phyloP scores from a whole-genome alignment of 2,797 vertebrate species.

The Ataeniobius toweri region DNA sequence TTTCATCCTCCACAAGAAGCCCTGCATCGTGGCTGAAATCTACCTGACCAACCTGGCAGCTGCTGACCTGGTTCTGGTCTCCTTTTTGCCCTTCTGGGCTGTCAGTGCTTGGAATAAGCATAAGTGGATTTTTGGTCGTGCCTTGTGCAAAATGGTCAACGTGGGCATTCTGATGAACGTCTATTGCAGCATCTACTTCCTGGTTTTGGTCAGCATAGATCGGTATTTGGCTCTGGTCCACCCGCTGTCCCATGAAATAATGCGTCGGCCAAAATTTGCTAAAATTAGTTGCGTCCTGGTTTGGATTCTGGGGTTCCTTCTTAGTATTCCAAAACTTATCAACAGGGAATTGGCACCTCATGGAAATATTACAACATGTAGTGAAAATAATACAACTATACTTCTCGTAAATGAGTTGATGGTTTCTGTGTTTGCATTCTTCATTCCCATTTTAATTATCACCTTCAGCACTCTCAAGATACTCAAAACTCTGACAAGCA shows the following conservation, averaged over 20 bases:
- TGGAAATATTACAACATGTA: conserved; percentile 60
- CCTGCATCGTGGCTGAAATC: conserved; percentile 80
- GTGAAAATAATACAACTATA: conserved; percentile 40
- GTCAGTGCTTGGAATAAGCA: conserved; percentile 61
- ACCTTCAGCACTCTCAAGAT: conserved; percentile 79
- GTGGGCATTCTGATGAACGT: conserved; percentile 65
- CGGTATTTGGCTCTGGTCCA: background rate
- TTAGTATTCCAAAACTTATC: conserved; percentile 71
- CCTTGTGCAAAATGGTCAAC: conserved; percentile 68
- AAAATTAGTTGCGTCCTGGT: conserved; percentile 75
- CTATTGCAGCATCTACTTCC: conserved; percentile 84
- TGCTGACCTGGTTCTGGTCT: conserved; percentile 82
- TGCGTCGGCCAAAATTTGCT: conserved; percentile 64
- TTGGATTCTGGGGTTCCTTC: conserved; percentile 74
- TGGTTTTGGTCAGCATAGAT: conserved; percentile 68
- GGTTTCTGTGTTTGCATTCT: conserved; percentile 64
- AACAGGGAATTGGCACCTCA: conserved; percentile 66
- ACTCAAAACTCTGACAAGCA: conserved; percentile 63
- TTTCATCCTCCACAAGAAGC: conserved; percentile 76
- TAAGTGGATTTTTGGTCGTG: conserved; percentile 75
- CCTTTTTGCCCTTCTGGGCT: conserved; percentile 84
- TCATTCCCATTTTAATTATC: conserved; percentile 77
- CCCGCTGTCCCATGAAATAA: background rate
- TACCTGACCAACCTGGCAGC: conserved; percentile 84
- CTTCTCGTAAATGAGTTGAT: conserved; percentile 1